Evolutionary conservation across 2,797 vertebrate species (phyloP), one percentile per base, ranked within the genome.

Genomic region (Enteromius viviparus): DNA sequence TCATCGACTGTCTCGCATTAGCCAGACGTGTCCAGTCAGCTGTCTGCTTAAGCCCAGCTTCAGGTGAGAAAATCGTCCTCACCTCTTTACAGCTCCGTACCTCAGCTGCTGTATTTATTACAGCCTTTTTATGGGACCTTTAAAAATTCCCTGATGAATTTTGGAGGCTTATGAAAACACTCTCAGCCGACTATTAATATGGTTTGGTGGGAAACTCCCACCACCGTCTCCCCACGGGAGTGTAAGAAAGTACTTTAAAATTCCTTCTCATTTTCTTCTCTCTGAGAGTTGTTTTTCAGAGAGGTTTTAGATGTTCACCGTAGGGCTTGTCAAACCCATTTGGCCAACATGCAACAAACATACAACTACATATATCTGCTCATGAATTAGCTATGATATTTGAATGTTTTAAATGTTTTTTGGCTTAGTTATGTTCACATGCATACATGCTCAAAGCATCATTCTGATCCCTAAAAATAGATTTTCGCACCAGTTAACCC

Each of bases 141-240:
- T 94, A 91, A 93, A 93, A 72, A 55, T 55, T 89, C 92, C 89
- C 89, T 91, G 89, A 92, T 92, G 92, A 93, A 91, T 92, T 92
- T 92, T 89, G 91, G 89, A 89, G 89, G 86, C 91, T 93, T 93
- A 92, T 92, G 92, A 94, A 93, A 93, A 93, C 91, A 93, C 91
- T 92, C 92, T 90, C 87, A 88, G 89, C 86, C 34, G 85, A 85
- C 82, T 78, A 81, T 87, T 88, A 89, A 86, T 82, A 70, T 55
- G 60, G 85, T 91, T 93, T 89, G 86, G 85, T 87, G 90, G 88
- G 87, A 91, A 84, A 40, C 78, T 80, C 80, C 88, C 64, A 90
- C 88, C 64, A 68, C 37, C 23, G 3, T 91, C 86, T 88, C 87
- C 86, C 87, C 80, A 79, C 88, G 34, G 45, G 81, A 80, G 34